Conservation (phyloP, 2,888 invertebrate species). For the Hypolimnas misippus region DNA sequence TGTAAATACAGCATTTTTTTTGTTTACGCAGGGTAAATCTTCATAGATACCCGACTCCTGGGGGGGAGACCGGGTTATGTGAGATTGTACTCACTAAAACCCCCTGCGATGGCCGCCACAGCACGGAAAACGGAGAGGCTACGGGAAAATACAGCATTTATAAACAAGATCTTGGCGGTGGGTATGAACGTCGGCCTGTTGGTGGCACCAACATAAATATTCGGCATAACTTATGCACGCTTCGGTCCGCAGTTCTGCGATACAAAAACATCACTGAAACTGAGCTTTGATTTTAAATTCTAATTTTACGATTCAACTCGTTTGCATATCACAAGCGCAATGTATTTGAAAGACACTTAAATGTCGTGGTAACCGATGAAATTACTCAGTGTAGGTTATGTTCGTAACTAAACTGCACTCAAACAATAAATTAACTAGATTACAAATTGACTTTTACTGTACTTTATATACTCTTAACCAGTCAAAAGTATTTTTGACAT, state of each 20-base stretch:
- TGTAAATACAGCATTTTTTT: too few species aligned
- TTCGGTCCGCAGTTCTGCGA: conserved; percentile 57
- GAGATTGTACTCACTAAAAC: too few species aligned
- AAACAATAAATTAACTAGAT: too few species aligned
- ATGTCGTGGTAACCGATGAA: conserved; percentile 16
- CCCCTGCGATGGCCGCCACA: too few species aligned
- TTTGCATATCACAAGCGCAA: conserved; percentile 64
- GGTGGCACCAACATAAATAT: conserved; percentile 74
- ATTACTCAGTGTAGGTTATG: conserved; percentile 5
- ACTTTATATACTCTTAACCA: too few species aligned
- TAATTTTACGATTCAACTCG: conserved; percentile 76
- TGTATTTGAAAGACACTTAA: conserved; percentile 52
- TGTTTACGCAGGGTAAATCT: too few species aligned
- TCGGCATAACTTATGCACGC: conserved; percentile 70
- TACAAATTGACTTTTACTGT: too few species aligned
- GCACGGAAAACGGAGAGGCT: too few species aligned
- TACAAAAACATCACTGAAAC: conserved; percentile 74
- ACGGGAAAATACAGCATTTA: conserved; percentile 2
- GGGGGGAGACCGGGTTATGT: too few species aligned
- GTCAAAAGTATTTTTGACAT: too few species aligned
- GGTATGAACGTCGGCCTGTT: conserved; percentile 65
- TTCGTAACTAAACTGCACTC: background rate
- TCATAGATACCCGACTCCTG: too few species aligned
- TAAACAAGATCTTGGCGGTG: conserved; percentile 48
- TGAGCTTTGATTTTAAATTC: conserved; percentile 80